Conservation (phyloP, 2,888 invertebrate genomes). For the Liposcelis brunnea region DNA sequence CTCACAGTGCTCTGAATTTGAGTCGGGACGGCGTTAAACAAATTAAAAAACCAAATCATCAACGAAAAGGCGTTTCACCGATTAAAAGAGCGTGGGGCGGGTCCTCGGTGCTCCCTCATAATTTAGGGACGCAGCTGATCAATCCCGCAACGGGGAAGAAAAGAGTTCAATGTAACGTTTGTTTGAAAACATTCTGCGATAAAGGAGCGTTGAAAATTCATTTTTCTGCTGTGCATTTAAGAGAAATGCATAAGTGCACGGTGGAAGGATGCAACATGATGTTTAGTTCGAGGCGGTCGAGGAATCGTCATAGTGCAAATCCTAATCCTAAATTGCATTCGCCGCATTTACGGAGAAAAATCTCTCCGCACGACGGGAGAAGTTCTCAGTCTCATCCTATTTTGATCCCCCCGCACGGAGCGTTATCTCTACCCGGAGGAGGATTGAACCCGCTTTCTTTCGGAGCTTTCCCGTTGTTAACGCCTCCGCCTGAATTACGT, state of each 20-base stretch:
- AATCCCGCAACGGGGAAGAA: constrained; percentile 91
- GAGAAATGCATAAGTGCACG: constrained; percentile 99
- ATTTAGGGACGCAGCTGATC: constrained; percentile 75
- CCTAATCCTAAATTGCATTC: constrained; percentile 97
- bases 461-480: constrained; percentile 59
- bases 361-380: constrained; percentile 84
- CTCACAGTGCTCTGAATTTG: constrained; percentile 43
- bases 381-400: constrained; percentile 74
- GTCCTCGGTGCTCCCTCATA: constrained; percentile 55
- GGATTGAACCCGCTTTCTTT: constrained; percentile 57
- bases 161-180: constrained; percentile 94
- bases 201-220: constrained; percentile 99
- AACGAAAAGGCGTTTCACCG: constrained; percentile 50
- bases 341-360: constrained; percentile 81
- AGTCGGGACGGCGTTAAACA: constrained; percentile 33
- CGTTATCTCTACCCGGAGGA: constrained; percentile 39
- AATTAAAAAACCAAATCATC: constrained; percentile 22
- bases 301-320: constrained; percentile 94
- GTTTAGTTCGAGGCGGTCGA: constrained; percentile 90
- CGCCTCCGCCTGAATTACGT: constrained; percentile 29
- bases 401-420: constrained; percentile 54
- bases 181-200: constrained; percentile 98
- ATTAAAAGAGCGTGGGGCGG: constrained; percentile 49
- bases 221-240: constrained; percentile 93
- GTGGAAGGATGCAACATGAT: constrained; percentile 98